Base-by-base conservation (phyloP, 1,140 invertebrate genomes). In the Diabrotica undecimpunctata region DNA sequence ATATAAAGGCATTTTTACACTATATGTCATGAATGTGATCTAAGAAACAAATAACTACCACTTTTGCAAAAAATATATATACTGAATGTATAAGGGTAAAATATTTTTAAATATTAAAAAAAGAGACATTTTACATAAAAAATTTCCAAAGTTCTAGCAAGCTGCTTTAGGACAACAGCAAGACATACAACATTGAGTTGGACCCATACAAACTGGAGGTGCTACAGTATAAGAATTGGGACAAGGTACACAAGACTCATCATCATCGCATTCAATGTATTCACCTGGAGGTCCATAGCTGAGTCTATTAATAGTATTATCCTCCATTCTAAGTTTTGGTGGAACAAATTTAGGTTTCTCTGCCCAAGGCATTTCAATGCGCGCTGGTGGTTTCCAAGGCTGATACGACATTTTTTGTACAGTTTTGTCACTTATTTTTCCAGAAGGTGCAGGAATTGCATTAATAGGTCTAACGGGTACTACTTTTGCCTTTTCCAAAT, bases 351-450 rank as follows among this genome's bases (percentile, higher is more conserved):
- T 70, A 0, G 62, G 50, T 60, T 78, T 81, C n/a, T 66, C 63
- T 7, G 78, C 77, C 82, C 82, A 83, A 6, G 82, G 80, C 8
- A 77, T 72, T 5, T 75, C 69, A 38, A 79, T 77, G 9, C 78
- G 81, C 38, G 76, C 75, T 25, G 55, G 56, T 0, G 74, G 71
- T n/a, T 75, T 58, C 81, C 81, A 83, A n/a, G 78, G 69, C 51
- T 79, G 77, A 62, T 80, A 84, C 0, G 82, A 83, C 67, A 87
- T 79, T 75, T 85, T 86, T 39, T 85, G 85, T 4, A 87, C 75
- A 8, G 85, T 87, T 9, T 83, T 80, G 5, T 72, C 79, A 36
- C 84, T 84, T 66, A 87, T 79, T 14, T 83, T 86, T 8, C 80
- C 81, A 37, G 78, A 77, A 35, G 83, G 82, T 56, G 81, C 84